Conservation (phyloP, 2,113 vertebrate genomes). For the Plecturocebus donacophilus region DNA sequence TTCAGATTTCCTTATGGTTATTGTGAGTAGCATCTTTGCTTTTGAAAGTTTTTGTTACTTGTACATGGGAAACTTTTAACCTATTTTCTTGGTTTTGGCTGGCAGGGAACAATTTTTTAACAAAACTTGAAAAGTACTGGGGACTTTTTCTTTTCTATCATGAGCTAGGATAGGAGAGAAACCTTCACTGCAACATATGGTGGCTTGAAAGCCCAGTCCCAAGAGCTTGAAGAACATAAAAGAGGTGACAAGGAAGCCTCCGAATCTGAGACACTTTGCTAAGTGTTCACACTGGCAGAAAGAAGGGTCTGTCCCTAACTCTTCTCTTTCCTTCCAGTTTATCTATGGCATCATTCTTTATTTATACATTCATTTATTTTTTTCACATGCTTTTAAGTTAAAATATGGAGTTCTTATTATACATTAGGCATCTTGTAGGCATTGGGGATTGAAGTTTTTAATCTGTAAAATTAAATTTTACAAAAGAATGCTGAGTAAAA, state of each 20-base stretch:
- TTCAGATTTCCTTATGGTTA: background rate
- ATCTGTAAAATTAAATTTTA: constrained; percentile 15
- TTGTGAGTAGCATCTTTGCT: background rate
- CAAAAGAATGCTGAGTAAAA: background rate
- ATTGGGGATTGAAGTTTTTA: background rate
- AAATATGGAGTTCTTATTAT: background rate
- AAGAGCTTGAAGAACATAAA: background rate
- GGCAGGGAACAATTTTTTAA: background rate
- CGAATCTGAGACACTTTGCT: background rate
- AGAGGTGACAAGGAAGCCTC: background rate
- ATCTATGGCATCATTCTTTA: background rate
- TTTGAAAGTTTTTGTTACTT: background rate
- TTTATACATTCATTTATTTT: background rate
- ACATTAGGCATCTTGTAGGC: background rate
- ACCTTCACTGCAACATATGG: background rate
- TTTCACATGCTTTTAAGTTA: background rate
- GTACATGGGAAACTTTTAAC: background rate
- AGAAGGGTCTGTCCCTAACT: background rate
- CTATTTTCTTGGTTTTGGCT: background rate
- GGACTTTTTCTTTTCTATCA: background rate
- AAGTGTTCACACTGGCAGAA: background rate
- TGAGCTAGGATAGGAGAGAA: background rate
- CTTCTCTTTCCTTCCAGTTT: background rate
- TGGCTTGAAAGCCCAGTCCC: background rate
- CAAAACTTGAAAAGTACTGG: background rate